Evolutionary conservation across 2,888 invertebrate genomes (phyloP), one percentile per base, ranked within the genome.

Genomic region (Mimumesa dahlbomi): DNA sequence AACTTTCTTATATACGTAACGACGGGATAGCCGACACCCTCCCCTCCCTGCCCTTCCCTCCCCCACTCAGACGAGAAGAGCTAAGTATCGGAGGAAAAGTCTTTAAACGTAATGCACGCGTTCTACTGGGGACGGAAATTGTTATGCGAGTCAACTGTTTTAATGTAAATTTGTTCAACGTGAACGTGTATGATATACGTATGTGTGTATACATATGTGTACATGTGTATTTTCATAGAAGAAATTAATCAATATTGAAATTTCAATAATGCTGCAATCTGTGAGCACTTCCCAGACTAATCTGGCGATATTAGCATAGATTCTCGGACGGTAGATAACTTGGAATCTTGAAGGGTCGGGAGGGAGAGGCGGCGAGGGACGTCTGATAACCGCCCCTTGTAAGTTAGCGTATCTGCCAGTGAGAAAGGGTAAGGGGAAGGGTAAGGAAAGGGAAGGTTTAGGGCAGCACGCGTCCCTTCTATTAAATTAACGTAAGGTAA

Each of bases 401-500:
- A 83, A 85, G 79, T 87, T 83, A 82, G 79, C 83, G 85, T 85
- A 84, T 86, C 81, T 81, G 75, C 69, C 77, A 73, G 75, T 34
- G 75, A 75, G 73, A 77, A 77, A 77, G 81, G 82, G 75, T 77
- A 73, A 78, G 74, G 74, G 62, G 64, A 73, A 73, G 83, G 82
- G 70, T 75, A 63, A n/a, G n/a, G 82, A 73, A 75, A 74, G 77
- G 84, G 84, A 68, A 78, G 81, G 83, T 84, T 81, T 77, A 82
- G 82, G 83, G 78, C 81, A 82, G 80, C 80, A 81, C 81, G 85
- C 84, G 85, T 86, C 86, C 85, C 85, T 85, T 84, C 86, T 85
- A 87, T 88, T 88, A 87, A 88, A 88, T 87, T 86, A 88, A 86
- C 83, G 84, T 79, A 83, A 83, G 79, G 82, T 78, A 77, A 82